A percentile compares a stretch with the other conserved stretches of the same genome.
Evolutionary conservation across 1,140 invertebrate species (phyloP).

Genomic region (Parasteatoda tepidariorum): DNA sequence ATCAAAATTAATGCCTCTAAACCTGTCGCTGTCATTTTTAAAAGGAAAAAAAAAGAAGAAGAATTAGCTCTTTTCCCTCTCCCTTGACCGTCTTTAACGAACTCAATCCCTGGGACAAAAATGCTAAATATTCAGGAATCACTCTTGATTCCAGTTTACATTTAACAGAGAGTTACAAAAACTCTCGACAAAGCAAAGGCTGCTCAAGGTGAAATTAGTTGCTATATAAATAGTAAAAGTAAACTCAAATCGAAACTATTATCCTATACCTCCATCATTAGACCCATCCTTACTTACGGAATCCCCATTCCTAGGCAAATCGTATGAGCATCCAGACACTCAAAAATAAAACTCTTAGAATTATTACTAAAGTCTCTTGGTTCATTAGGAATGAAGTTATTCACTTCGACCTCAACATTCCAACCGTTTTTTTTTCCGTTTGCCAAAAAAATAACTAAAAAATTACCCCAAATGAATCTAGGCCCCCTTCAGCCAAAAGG

Average conservation of each 20-base stretch:
- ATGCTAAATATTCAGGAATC: not conserved
- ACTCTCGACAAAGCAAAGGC: not conserved
- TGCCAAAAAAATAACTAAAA: too few species aligned
- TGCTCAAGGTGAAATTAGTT: not conserved
- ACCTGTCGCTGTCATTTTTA: not conserved
- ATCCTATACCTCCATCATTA: not conserved
- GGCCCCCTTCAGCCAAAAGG: too few species aligned
- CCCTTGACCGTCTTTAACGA: not conserved
- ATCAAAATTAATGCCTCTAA: not conserved
- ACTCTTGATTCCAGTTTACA: not conserved
- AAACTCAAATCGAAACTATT: not conserved
- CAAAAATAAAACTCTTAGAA: not conserved
- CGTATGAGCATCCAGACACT: not conserved
- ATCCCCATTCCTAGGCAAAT: not conserved
- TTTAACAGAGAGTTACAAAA: not conserved
- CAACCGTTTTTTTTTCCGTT: not conserved
- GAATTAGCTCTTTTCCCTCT: not conserved
- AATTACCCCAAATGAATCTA: too few species aligned
- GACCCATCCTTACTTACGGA: not conserved
- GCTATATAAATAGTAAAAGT: not conserved
- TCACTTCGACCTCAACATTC: not conserved
- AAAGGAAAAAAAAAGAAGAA: too few species aligned
- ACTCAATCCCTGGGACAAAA: not conserved
- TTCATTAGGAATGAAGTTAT: not conserved
- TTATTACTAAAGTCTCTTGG: not conserved